phyloP scores from a whole-genome alignment of 2,113 vertebrate species.

The Xiphophorus couchianus region DNA sequence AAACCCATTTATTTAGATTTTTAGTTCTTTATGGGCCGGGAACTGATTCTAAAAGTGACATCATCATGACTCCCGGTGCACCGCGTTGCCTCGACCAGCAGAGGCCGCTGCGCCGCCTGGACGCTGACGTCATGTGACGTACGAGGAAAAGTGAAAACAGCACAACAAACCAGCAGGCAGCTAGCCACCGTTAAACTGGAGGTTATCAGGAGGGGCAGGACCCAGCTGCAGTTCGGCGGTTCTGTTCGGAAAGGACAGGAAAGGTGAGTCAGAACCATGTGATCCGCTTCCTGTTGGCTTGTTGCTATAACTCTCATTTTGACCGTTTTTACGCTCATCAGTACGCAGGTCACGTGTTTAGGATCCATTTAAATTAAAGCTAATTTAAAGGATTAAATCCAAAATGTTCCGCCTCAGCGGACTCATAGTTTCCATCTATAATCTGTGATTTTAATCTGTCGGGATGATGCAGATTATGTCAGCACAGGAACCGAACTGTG shows the following conservation, averaged over 20 bases:
- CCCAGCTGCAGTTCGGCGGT: background rate
- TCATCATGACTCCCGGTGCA: conserved; percentile 21
- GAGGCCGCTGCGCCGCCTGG: conserved; percentile 28
- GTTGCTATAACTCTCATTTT: background rate
- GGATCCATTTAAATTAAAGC: background rate
- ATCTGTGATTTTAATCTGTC: background rate
- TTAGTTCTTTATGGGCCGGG: background rate
- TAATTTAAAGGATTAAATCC: no score
- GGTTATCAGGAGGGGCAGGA: background rate
- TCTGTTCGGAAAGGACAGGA: background rate
- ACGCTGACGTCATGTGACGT: conserved; percentile 51
- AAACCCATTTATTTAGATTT: background rate
- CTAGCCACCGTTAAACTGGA: background rate
- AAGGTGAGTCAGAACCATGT: conserved; percentile 40
- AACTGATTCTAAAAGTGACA: conserved; percentile 35
- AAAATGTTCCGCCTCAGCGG: no score
- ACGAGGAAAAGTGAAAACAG: conserved; percentile 42
- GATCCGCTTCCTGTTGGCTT: background rate
- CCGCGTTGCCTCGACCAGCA: conserved; percentile 10
- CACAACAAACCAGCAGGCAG: conserved; percentile 5
- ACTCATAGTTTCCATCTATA: no score
- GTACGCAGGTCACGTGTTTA: background rate
- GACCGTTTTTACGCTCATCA: no score
- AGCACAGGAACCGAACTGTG: background rate
- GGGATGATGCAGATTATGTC: background rate